Conservation (phyloP, 2,888 invertebrate genomes). For the Chrysina gloriosa region DNA sequence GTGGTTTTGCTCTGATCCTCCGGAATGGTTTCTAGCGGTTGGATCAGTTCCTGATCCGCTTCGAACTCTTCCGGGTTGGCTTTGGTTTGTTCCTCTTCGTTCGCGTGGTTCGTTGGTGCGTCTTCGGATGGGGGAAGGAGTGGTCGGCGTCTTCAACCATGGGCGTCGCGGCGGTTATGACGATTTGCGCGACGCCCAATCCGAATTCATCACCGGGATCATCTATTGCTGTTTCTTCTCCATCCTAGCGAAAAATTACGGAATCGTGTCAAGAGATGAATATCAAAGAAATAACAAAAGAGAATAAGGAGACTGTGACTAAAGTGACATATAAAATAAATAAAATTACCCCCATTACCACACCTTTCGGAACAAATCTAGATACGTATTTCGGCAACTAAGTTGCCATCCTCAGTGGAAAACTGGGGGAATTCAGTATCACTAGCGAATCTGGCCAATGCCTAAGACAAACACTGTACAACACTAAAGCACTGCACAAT, state of each 20-base stretch:
- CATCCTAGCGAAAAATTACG: slow-evolving; percentile 44
- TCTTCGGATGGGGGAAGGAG: slow-evolving; percentile 76
- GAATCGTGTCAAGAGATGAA: not conserved
- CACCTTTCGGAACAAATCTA: too few relatives aligned
- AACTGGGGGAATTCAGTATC: too few relatives aligned
- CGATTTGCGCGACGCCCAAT: slow-evolving; percentile 88
- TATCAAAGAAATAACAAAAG: not conserved
- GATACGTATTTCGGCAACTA: too few relatives aligned
- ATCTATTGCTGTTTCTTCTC: slow-evolving; percentile 45
- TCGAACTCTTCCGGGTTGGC: slow-evolving; percentile 52
- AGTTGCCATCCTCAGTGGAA: too few relatives aligned
- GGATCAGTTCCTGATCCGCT: slow-evolving; percentile 25
- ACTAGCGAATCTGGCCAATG: too few relatives aligned
- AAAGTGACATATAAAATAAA: too few relatives aligned
- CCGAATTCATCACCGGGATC: slow-evolving; percentile 70
- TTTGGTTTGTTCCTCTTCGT: slow-evolving; percentile 48
- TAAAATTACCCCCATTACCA: too few relatives aligned
- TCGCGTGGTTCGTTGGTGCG: slow-evolving; percentile 58
- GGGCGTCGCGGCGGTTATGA: slow-evolving; percentile 93
- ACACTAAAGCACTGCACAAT: too few relatives aligned
- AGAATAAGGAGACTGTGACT: too few relatives aligned
- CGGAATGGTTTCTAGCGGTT: not conserved
- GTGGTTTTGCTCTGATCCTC: slow-evolving; percentile 13
- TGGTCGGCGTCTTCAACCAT: slow-evolving; percentile 89
- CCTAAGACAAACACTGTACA: too few relatives aligned